A percentile compares a stretch with the other conserved stretches of the same genome.
Evolutionary conservation across 1,140 invertebrate species (phyloP).

Genomic region (Drosophila neocordata): DNA sequence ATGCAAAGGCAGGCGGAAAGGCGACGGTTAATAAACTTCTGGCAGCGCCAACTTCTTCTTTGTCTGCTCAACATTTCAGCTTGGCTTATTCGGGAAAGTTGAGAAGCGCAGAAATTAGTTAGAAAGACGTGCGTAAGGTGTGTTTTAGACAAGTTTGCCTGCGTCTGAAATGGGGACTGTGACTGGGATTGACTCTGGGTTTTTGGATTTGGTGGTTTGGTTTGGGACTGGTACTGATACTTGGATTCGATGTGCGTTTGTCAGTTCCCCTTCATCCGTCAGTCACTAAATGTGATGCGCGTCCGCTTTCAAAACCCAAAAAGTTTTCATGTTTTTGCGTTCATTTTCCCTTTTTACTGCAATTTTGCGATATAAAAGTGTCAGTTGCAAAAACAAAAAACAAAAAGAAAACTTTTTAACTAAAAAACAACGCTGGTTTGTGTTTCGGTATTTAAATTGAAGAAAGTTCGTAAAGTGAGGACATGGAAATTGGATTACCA

Average conservation of each 20-base stretch:
- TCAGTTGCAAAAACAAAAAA: conserved; percentile 11
- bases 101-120: conserved; percentile 55
- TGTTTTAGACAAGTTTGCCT: conserved; percentile 39
- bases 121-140: conserved; percentile 61
- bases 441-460: neutral
- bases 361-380: conserved; percentile 40
- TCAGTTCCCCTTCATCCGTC: conserved; percentile 12
- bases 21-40: conserved; percentile 42
- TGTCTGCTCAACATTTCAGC: neutral
- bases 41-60: conserved; percentile 26
- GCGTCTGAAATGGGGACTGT: neutral
- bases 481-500: neutral
- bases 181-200: neutral
- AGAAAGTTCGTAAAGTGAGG: neutral
- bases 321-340: neutral
- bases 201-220: conserved; percentile 13
- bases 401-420: neutral
- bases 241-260: conserved; percentile 14
- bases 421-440: neutral
- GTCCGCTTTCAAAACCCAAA: conserved; percentile 7
- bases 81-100: conserved; percentile 32
- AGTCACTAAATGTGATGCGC: conserved; percentile 23
- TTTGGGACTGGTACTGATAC: neutral
- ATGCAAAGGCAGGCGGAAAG: neutral
- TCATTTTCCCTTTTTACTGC: conserved; percentile 18